Evolutionary conservation across 2,113 vertebrate genomes (phyloP).

Genomic region (Oncorhynchus masou): DNA sequence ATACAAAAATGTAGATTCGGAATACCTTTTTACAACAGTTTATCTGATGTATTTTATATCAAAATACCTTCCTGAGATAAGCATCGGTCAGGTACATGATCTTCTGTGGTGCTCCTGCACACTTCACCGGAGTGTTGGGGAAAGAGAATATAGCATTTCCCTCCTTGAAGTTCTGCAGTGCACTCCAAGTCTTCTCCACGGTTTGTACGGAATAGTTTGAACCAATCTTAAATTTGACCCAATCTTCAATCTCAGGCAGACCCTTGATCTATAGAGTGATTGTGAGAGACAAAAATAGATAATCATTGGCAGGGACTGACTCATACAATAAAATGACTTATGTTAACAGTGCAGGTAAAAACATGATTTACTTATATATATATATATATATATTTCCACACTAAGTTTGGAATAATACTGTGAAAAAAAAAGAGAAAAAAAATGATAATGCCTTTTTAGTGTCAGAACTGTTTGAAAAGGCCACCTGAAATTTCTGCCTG

Average conservation of each 20-base stretch:
- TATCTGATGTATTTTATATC: background rate
- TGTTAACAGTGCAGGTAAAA: no score
- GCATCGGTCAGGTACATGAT: slow-evolving; percentile 96
- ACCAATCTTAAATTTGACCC: slow-evolving; percentile 79
- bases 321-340: background rate
- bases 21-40: background rate
- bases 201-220: slow-evolving; percentile 91
- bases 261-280: slow-evolving; percentile 85
- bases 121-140: slow-evolving; percentile 93
- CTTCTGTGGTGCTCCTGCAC: slow-evolving; percentile 95
- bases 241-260: slow-evolving; percentile 87
- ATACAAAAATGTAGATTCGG: no score
- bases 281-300: background rate
- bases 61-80: slow-evolving; percentile 85
- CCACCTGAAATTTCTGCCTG: no score
- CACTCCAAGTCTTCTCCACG: slow-evolving; percentile 94
- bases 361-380: no score
- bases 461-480: no score
- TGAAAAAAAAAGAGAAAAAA: no score
- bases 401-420: no score
- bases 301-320: background rate
- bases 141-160: slow-evolving; percentile 94
- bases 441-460: no score
- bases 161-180: slow-evolving; percentile 87
- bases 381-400: no score